Conservation (phyloP, 2,113 vertebrate genomes). For the Hippocampus mohnikei region DNA sequence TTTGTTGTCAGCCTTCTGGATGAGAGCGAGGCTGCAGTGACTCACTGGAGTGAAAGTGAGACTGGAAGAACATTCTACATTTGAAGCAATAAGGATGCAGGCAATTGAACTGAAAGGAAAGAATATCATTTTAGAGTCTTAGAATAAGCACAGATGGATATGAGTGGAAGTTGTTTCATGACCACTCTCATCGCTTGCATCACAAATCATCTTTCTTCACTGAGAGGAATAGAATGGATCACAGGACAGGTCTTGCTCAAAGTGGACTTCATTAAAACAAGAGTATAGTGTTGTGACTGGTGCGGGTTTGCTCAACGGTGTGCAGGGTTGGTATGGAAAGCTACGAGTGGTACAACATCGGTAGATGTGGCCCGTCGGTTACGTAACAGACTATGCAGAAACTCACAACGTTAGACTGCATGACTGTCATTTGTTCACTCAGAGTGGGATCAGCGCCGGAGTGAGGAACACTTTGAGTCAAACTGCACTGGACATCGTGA, state of each 20-base stretch:
- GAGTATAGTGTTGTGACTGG: too few relatives aligned
- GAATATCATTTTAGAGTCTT: background rate
- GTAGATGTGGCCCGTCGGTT: background rate
- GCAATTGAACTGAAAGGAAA: background rate
- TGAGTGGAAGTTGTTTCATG: background rate
- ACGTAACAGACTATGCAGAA: background rate
- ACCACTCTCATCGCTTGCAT: background rate
- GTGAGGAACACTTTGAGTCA: slow-evolving; percentile 95
- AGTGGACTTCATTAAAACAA: too few relatives aligned
- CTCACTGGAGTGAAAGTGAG: background rate
- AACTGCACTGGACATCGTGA: slow-evolving; percentile 94
- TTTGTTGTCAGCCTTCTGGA: background rate
- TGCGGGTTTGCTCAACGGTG: too few relatives aligned
- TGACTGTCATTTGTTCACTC: slow-evolving; percentile 23
- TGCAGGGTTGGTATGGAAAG: background rate
- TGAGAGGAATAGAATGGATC: too few relatives aligned
- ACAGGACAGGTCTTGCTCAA: too few relatives aligned
- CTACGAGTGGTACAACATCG: background rate
- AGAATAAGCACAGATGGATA: background rate
- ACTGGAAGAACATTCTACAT: background rate
- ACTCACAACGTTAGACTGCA: background rate
- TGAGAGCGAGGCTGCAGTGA: background rate
- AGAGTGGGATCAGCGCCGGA: slow-evolving; percentile 97
- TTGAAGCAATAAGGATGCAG: background rate
- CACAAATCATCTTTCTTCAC: background rate